Conservation (phyloP, 2,113 vertebrate species). For the Dascyllus trimaculatus region DNA sequence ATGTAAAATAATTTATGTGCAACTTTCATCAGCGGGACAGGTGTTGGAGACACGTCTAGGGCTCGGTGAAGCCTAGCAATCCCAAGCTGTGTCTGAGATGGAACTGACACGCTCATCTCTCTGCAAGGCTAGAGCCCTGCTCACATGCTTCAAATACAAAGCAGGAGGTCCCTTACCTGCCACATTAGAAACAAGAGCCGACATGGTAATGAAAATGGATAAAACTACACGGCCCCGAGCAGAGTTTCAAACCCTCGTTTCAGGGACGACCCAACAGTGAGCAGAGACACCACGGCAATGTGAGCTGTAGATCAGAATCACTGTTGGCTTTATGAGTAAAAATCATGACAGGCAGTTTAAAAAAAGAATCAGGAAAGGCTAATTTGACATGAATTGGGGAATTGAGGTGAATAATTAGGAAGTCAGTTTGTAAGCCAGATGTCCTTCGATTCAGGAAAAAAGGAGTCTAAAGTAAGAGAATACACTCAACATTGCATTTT, state of each 20-base stretch:
- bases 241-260: slow-evolving; percentile 40
- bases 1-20: slow-evolving; percentile 75
- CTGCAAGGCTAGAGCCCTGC: slow-evolving; percentile 43
- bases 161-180: slow-evolving; percentile 70
- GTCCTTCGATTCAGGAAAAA: neutral
- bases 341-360: slow-evolving; percentile 8
- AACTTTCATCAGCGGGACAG: slow-evolving; percentile 68
- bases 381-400: slow-evolving; percentile 12
- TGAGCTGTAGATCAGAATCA: slow-evolving; percentile 38
- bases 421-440: neutral
- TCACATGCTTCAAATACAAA: slow-evolving; percentile 56
- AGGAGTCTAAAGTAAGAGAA: neutral
- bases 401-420: slow-evolving; percentile 1
- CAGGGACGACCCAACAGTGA: slow-evolving; percentile 8
- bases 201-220: slow-evolving; percentile 57
- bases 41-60: slow-evolving; percentile 58
- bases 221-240: slow-evolving; percentile 46
- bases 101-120: slow-evolving; percentile 65
- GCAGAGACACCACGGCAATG: slow-evolving; percentile 5
- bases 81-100: slow-evolving; percentile 72
- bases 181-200: slow-evolving; percentile 55
- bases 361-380: slow-evolving; percentile 3
- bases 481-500: neutral
- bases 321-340: neutral
- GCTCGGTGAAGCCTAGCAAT: slow-evolving; percentile 60